phyloP scores from a whole-genome alignment of 2,888 invertebrate genomes.

The Eupithecia inturbata region DNA sequence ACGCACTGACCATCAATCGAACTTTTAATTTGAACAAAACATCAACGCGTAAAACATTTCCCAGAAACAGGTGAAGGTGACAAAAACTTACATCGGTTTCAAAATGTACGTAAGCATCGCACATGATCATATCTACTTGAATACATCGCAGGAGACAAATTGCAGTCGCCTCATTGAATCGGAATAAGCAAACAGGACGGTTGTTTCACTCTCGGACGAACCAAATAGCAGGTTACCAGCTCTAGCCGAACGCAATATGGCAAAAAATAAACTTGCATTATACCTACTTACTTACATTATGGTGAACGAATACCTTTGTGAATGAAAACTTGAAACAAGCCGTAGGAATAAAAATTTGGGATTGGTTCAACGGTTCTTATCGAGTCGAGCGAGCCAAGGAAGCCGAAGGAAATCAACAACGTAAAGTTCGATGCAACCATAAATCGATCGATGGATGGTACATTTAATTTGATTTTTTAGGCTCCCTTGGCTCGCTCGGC shows the following conservation, averaged over 20 bases:
- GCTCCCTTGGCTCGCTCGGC: too few relatives aligned
- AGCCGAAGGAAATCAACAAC: too few relatives aligned
- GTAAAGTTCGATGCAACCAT: too few relatives aligned
- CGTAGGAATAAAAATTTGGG: too few relatives aligned
- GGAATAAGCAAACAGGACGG: conserved; percentile 63
- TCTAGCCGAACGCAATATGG: conserved; percentile 47
- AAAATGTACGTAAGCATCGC: conserved; percentile 71
- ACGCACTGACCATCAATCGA: conserved; percentile 64
- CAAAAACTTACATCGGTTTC: conserved; percentile 76
- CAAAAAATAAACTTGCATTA: conserved; percentile 67
- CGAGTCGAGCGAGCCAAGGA: too few relatives aligned
- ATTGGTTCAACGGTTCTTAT: too few relatives aligned
- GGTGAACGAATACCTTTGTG: background rate
- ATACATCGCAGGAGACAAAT: conserved; percentile 79
- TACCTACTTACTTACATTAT: conserved; percentile 50
- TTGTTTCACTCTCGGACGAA: conserved; percentile 51
- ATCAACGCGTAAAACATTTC: conserved; percentile 68
- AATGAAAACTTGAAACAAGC: too few relatives aligned
- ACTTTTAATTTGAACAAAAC: conserved; percentile 79
- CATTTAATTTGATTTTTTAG: too few relatives aligned
- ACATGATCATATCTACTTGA: conserved; percentile 81
- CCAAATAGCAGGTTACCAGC: conserved; percentile 60
- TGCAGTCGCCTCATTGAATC: conserved; percentile 76
- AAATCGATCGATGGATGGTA: too few relatives aligned
- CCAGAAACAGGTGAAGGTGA: conserved; percentile 72